These are phyloP conservation scores for Helicoverpa armigera DNA, from an alignment of 1,140 invertebrate species.

Conservation along the genomic window DNA sequence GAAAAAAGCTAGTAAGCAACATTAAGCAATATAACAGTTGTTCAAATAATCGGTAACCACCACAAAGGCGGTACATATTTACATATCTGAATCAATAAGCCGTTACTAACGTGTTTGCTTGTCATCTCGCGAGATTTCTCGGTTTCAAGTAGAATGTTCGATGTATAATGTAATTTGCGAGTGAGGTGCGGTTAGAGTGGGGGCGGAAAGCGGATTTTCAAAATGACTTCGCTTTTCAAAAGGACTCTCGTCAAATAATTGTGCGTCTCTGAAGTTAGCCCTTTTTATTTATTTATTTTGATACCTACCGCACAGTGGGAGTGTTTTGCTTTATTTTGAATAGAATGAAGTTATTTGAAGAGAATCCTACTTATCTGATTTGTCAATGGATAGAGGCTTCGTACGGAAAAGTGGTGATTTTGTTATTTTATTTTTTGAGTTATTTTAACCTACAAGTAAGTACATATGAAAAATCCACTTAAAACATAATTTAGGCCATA, in stretches of 20 bases:
- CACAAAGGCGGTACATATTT: conserved; percentile 21
- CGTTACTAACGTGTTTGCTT: conserved; percentile 27
- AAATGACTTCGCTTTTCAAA: no score
- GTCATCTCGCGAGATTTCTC: conserved; percentile 40
- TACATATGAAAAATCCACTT: not conserved
- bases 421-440: not conserved
- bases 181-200: not conserved
- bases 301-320: no score
- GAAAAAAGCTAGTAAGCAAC: no score
- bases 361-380: no score
- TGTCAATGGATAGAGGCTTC: no score
- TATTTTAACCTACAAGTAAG: not conserved
- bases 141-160: conserved; percentile 33
- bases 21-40: conserved; percentile 7
- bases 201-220: not conserved
- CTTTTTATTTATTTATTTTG: no score
- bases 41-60: not conserved
- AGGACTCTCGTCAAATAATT: no score
- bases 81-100: conserved; percentile 18
- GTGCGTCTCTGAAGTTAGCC: no score
- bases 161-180: conserved; percentile 28
- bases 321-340: no score
- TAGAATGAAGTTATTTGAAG: no score
- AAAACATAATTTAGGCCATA: not conserved
- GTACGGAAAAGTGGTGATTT: no score